These are phyloP conservation scores for Spodoptera exigua DNA, from an alignment of 2,888 invertebrate species.

Conservation along the genomic window DNA sequence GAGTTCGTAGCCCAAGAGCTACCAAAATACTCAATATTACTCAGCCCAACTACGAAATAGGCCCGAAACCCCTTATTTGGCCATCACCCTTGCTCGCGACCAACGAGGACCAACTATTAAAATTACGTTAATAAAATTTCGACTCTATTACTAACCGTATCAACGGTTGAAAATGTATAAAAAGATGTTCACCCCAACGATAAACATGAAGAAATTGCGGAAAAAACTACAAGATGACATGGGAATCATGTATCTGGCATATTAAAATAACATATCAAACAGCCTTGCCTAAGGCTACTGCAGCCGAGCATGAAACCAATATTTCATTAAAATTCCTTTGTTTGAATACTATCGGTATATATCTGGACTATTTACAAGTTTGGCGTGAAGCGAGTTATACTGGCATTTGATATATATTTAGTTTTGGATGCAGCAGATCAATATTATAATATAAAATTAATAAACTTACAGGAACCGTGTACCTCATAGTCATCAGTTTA, in stretches of 20 bases:
- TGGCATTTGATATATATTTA: slow-evolving; percentile 30
- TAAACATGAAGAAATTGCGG: slow-evolving; percentile 23
- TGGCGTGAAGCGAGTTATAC: slow-evolving; percentile 44
- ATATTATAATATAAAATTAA: slow-evolving; percentile 19
- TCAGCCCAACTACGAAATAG: no score
- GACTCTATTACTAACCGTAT: no score
- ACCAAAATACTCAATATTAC: no score
- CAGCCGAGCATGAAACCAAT: slow-evolving; percentile 9
- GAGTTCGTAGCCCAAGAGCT: no score
- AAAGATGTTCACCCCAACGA: slow-evolving; percentile 4
- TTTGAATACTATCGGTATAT: no score
- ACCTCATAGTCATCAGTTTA: no score
- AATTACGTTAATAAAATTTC: no score
- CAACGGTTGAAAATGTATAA: not conserved
- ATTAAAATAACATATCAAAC: slow-evolving; percentile 44
- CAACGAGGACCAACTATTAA: no score
- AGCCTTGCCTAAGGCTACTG: slow-evolving; percentile 31
- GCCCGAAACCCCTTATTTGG: no score
- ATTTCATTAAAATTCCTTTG: slow-evolving; percentile 32
- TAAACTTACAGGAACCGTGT: no score
- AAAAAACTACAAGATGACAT: slow-evolving; percentile 38
- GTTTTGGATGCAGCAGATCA: slow-evolving; percentile 16
- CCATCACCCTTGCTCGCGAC: no score
- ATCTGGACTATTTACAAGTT: slow-evolving; percentile 40
- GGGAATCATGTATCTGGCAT: slow-evolving; percentile 39